Evolutionary conservation across 2,113 vertebrate genomes (phyloP), one percentile per base, ranked within the genome.

Genomic region (Sinocyclocheilus maitianheensis): DNA sequence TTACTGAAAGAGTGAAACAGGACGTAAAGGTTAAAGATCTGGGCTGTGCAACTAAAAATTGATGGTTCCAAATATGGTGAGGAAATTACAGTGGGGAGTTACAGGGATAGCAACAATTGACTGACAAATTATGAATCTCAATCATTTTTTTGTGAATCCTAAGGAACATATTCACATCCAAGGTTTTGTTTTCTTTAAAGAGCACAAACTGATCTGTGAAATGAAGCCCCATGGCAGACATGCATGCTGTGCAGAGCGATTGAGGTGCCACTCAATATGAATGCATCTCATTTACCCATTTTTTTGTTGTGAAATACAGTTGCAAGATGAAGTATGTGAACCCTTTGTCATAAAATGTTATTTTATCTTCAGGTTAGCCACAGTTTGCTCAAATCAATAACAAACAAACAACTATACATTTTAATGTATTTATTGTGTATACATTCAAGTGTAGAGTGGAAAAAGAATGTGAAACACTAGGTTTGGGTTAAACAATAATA

Each of bases 261-360:
- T n/a, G 40, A 75, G 71, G 71, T 75, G 71, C 20, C 71, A 74
- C 22, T 46, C 71, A 43, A 43, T 43, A 74, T 74, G 71, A 74
- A 74, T 74, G 20, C 71, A 75, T 46, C 22, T 46, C 71, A 75
- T 75, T 24, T 24, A 13, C 20, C n/a, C 20, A 46, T 0, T 46
- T 74, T 74, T 74, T 74, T 46, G 40, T n/a, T 46, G 71, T 6
- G 40, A 46, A 46, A 74, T 13, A 75, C 10, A n/a, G 20, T 43
- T 75, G 22, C 40, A 75, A 24, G 71, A 40, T 22, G 13, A 75
- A n/a, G 20, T n/a, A 75, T 46, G 40, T n/a, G 4, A 46, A 46
- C 22, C 71, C 40, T 46, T 74, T 74, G 20, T 74, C 20, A n/a
- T 13, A 43, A 8, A 0, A 12, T n/a, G 10, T 0, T 48, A 11